These are phyloP conservation scores for Anhinga anhinga DNA, from an alignment of 2,113 vertebrate genomes.

Conservation along the genomic window DNA sequence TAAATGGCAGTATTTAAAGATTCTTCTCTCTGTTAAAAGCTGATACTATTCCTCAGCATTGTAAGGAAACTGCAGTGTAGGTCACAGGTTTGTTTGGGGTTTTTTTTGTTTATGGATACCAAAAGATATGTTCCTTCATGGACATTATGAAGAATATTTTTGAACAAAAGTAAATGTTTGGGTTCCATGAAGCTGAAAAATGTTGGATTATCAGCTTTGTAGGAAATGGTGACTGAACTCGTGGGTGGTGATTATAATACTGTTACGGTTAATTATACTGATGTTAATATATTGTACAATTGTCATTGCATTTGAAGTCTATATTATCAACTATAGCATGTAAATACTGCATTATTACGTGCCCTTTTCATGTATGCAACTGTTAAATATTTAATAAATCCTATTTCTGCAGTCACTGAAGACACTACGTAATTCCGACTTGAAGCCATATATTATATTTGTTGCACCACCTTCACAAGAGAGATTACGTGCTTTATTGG, in stretches of 20 bases:
- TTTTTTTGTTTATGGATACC: neutral
- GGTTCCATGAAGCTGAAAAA: neutral
- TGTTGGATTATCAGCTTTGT: neutral
- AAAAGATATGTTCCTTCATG: neutral
- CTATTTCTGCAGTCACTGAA: constrained; percentile 82
- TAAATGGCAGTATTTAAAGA: neutral
- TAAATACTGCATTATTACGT: neutral
- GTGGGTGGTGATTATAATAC: neutral
- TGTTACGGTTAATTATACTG: neutral
- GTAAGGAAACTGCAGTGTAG: neutral
- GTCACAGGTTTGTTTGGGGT: neutral
- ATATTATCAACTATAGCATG: neutral
- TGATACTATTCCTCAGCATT: neutral
- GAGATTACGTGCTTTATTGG: constrained; percentile 88
- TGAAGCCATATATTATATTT: constrained; percentile 96
- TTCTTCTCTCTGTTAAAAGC: neutral
- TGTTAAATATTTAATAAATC: neutral
- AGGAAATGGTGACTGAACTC: neutral
- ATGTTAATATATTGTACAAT: neutral
- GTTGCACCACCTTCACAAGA: constrained; percentile 94
- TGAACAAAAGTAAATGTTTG: neutral
- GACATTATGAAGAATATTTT: neutral
- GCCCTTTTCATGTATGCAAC: neutral
- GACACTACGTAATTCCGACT: constrained; percentile 89
- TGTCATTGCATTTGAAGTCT: neutral